Evolutionary conservation across 2,797 vertebrate genomes (phyloP).

Genomic region (Molossus alvarezi): DNA sequence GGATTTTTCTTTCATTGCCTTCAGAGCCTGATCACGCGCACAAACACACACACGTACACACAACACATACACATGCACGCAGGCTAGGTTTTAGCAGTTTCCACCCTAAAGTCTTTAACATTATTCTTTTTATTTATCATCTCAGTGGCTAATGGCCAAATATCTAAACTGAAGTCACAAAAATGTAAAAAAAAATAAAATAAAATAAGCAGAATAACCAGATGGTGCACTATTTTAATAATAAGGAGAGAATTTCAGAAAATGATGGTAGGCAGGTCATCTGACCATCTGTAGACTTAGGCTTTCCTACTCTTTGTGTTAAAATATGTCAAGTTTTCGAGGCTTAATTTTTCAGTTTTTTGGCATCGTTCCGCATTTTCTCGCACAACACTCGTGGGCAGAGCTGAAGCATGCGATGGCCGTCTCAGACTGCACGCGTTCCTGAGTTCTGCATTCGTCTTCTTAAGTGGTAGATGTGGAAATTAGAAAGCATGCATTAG

Average conservation of each 20-base stretch:
- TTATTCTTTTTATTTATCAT: not conserved
- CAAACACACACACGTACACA: too few species aligned
- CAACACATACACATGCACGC: not conserved
- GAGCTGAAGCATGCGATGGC: not conserved
- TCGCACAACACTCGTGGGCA: not conserved
- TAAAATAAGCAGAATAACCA: not conserved
- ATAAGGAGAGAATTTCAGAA: not conserved
- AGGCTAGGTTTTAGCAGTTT: not conserved
- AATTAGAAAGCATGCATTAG: not conserved
- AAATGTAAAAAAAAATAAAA: not conserved
- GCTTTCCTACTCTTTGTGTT: not conserved
- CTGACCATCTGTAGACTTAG: not conserved
- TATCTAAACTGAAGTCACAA: not conserved
- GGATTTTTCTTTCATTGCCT: not conserved
- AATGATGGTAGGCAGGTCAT: not conserved
- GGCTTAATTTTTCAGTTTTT: not conserved
- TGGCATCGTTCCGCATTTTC: not conserved
- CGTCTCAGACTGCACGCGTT: not conserved
- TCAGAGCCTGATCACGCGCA: not conserved
- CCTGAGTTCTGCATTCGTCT: not conserved
- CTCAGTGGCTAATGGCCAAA: not conserved
- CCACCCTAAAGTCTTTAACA: not conserved
- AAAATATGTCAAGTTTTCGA: not conserved
- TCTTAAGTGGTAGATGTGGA: conserved; percentile 20
- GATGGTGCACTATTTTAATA: not conserved